Conservation (phyloP, 2,113 vertebrate genomes). For the Cyanistes caeruleus region DNA sequence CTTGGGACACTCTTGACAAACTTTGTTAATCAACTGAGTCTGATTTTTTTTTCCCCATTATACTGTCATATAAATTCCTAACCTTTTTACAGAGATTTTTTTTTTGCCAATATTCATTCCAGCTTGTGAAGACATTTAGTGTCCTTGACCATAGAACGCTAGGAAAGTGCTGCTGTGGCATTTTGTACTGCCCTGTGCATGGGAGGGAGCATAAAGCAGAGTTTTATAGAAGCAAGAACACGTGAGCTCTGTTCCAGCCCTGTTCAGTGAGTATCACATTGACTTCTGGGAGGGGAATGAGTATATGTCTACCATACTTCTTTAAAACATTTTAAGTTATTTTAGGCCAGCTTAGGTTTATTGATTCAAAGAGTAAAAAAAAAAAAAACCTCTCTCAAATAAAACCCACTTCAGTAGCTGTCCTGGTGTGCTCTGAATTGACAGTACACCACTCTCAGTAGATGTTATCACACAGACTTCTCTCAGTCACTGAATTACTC, state of each 20-base stretch:
- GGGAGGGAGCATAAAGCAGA: background rate
- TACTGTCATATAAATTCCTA: constrained; percentile 37
- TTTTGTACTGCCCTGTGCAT: background rate
- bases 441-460: background rate
- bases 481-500: background rate
- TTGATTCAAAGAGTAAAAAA: background rate
- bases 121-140: constrained; percentile 53
- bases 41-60: background rate
- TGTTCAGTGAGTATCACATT: background rate
- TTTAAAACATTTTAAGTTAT: background rate
- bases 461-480: background rate
- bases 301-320: background rate
- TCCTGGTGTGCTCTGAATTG: background rate
- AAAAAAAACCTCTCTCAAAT: background rate
- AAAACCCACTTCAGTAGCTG: background rate
- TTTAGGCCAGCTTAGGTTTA: background rate
- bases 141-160: constrained; percentile 47
- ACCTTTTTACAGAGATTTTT: constrained; percentile 47
- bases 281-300: background rate
- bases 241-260: background rate
- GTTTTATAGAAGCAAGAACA: background rate
- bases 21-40: background rate
- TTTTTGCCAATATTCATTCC: constrained; percentile 51
- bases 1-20: background rate
- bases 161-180: background rate